Evolutionary conservation across 2,888 invertebrate species (phyloP), one percentile per base, ranked within the genome.

Genomic region (Xylota segnis): DNA sequence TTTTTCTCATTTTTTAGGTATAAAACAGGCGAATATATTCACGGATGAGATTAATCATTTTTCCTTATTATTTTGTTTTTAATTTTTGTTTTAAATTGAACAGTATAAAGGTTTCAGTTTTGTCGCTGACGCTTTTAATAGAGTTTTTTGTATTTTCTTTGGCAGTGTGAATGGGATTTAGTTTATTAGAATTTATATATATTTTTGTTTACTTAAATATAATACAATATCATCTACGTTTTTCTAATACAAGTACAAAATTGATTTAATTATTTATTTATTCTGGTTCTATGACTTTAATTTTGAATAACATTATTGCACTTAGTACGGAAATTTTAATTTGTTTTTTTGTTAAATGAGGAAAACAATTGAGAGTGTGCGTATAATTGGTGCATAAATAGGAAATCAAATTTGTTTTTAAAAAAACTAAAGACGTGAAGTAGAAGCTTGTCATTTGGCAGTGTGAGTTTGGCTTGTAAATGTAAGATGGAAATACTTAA

Each of bases 131-230:
- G 10, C 12, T 32, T 54, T 65, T 9, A 32, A 27, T 34, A 50
- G 50, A 7, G 29, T 43, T 29, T 27, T 50, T 34, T 56, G 0
- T 27, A n/a, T 10, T 29, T 54, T 12, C 16, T 75, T 78, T 78
- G 78, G 78, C 78, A 78, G 78, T 78, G 78, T 63, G 47, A 78
- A 54, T 56, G 47, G 70, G 78, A 63, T 63, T 78, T 18, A 45
- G 63, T 78, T 56, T 52, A 23, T 52, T 34, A 43, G 29, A 59
- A 32, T 37, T 59, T 34, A 29, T 47, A 23, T 23, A n/a, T n/a
- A n/a, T 23, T 23, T 23, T 23, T 23, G 1, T 43, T 40, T 68
- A 16, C 45, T 45, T 71, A 65, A 34, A 50, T 5, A 18, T 63
- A 40, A 43, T 45, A 58, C 16, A 70, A 18, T 54, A 27, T 29